Evolutionary conservation across 2,113 vertebrate genomes (phyloP), one percentile per base, ranked within the genome.

Genomic region (Epinephelus moara): DNA sequence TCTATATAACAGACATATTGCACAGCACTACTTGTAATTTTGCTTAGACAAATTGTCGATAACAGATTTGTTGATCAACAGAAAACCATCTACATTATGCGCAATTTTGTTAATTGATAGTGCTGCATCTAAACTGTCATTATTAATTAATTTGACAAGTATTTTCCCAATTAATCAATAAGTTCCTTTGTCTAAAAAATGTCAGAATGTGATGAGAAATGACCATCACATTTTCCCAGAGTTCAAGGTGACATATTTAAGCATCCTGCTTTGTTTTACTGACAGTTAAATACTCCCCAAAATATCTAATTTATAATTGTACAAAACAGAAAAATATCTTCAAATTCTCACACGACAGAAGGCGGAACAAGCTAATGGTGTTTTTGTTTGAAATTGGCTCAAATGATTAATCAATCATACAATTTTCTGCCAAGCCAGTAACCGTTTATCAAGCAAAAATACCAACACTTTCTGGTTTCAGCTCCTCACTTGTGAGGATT

Each of bases 401-500:
- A 37, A 45, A 25, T 0, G 8, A 40, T 21, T 52, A 8, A 42
- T 13, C 1, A 5, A 74, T 49, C 21, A 63, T 37, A 33, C n/a
- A 0, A 57, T 45, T 72, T 72, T 62, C n/a, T 23, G 33, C 62
- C 0, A 4, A 33, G 21, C 1, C 0, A 13, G 1, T 70, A 2
- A 42, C 21, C 6, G 1, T 75, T 53, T 50, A 27, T 52, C 21
- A 42, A 50, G 49, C 18, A 67, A 37, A 67, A 25, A 23, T 7
- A 15, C 6, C 15, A 40, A 60, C 19, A 70, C 60, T 33, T 4
- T 10, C 50, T 68, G 40, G 40, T 59, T 78, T 14, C 23, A 62
- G n/a, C 57, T 23, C 49, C 64, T 81, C 6, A 49, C 12, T 40
- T 64, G 37, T 40, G 25, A 85, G 12, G 27, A 52, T 75, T 55